A percentile compares a stretch with the other conserved stretches of the same genome.
Conservation (phyloP, 1,140 invertebrate species). For the Chlorops oryzae region DNA sequence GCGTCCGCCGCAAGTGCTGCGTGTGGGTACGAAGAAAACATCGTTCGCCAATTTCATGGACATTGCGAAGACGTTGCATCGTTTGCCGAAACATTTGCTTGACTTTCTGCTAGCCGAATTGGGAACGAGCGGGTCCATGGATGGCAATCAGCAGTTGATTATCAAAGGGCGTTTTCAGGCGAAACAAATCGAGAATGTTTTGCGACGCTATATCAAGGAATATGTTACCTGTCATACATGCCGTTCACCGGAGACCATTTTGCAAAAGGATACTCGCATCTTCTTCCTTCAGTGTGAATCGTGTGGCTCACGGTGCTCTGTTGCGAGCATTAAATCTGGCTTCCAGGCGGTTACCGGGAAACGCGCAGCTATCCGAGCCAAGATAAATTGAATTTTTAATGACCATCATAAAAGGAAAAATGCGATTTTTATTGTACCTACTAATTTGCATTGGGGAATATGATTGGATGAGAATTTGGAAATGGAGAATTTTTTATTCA, state of each 20-base stretch:
- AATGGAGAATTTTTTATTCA: no score
- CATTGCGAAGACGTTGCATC: conserved; percentile 77
- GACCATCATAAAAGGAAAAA: no score
- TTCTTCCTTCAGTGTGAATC: conserved; percentile 98
- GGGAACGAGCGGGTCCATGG: conserved; percentile 87
- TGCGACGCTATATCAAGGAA: conserved; percentile 94
- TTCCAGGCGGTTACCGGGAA: conserved; percentile 97
- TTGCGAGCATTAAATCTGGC: conserved; percentile 96
- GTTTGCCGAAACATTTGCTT: conserved; percentile 90
- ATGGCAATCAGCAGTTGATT: conserved; percentile 91
- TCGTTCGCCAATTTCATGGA: conserved; percentile 98
- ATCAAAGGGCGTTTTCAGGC: conserved; percentile 98
- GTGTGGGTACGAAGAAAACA: conserved; percentile 97
- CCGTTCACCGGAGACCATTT: conserved; percentile 90
- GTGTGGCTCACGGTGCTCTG: conserved; percentile 94
- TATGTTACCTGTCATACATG: conserved; percentile 99
- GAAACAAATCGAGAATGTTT: conserved; percentile 98
- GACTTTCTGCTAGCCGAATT: conserved; percentile 95
- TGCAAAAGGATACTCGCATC: conserved; percentile 94
- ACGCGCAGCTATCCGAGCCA: conserved; percentile 91
- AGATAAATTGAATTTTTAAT: conserved; percentile 68
- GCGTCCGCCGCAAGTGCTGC: conserved; percentile 92
- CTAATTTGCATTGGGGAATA: no score
- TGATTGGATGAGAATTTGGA: no score
- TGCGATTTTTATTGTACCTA: no score